Conservation (phyloP, 2,888 invertebrate species). For the Myathropa florea region DNA sequence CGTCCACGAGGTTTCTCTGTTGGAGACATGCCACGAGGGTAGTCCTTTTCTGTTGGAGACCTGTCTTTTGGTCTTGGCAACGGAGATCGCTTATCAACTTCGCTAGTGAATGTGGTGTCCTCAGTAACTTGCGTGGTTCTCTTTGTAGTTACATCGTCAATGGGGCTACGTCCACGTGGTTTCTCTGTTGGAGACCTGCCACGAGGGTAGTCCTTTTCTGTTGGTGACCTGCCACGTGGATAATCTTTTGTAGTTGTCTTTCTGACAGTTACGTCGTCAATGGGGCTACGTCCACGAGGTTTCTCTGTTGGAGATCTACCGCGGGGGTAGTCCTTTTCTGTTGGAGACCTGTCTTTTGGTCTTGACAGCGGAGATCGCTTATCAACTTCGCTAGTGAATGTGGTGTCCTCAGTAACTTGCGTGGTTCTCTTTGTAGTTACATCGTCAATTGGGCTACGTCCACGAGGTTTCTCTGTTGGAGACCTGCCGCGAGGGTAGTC, state of each 20-base stretch:
- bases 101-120: not conserved
- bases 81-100: not conserved
- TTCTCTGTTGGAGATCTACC: not conserved
- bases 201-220: constrained; percentile 20
- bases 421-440: not conserved
- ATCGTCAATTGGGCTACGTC: not conserved
- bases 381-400: not conserved
- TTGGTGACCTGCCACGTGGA: not conserved
- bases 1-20: constrained; percentile 13
- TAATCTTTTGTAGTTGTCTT: not conserved
- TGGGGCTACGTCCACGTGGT: constrained; percentile 2
- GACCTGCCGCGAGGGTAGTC: constrained; percentile 22
- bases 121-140: not conserved
- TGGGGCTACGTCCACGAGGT: not conserved
- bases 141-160: not conserved
- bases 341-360: not conserved
- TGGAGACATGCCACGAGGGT: constrained; percentile 27
- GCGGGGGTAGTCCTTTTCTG: not conserved
- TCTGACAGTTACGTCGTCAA: not conserved
- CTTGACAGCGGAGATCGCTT: not conserved
- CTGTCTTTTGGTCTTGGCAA: not conserved
- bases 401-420: constrained; percentile 4
- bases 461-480: constrained; percentile 9
- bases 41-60: no score
- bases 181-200: not conserved